Evolutionary conservation across 2,888 invertebrate species (phyloP).

Genomic region (Aporophyla lueneburgensis): DNA sequence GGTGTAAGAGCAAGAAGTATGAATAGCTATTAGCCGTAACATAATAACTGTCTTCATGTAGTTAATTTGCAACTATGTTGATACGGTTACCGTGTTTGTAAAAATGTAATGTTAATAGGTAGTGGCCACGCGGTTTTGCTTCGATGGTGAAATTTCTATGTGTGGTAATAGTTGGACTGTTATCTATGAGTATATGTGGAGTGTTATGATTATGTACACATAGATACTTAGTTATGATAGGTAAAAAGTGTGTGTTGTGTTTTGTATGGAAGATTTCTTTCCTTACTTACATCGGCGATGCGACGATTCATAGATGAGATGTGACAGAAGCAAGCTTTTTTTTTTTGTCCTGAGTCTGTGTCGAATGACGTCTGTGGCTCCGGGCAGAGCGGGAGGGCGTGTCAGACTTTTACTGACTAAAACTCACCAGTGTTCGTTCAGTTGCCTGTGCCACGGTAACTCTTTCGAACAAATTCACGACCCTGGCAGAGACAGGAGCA

Average conservation of each 20-base stretch:
- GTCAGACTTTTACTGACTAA: too few species aligned
- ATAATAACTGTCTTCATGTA: conserved; percentile 51
- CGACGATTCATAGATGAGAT: too few species aligned
- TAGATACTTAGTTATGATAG: not conserved
- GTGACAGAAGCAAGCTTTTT: too few species aligned
- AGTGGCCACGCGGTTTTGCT: conserved; percentile 35
- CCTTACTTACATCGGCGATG: too few species aligned
- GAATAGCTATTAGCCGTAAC: conserved; percentile 50
- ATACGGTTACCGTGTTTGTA: conserved; percentile 32
- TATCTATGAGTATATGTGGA: not conserved
- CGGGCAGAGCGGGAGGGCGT: too few species aligned
- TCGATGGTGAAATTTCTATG: conserved; percentile 15
- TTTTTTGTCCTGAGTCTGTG: too few species aligned
- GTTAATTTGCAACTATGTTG: conserved; percentile 50
- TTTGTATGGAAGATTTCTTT: not conserved
- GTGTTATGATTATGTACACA: not conserved
- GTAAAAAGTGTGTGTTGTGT: not conserved
- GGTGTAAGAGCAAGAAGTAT: conserved; percentile 53
- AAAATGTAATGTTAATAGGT: conserved; percentile 45
- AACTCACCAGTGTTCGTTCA: too few species aligned
- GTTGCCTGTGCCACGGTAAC: too few species aligned
- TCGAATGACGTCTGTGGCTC: too few species aligned
- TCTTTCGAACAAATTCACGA: too few species aligned
- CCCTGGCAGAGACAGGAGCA: too few species aligned
- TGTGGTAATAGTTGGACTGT: not conserved